Percentiles rank a stretch among this genome's conserved stretches.
Evolutionary conservation across 2,888 invertebrate species (phyloP).

Genomic region (Platypus cylindrus): DNA sequence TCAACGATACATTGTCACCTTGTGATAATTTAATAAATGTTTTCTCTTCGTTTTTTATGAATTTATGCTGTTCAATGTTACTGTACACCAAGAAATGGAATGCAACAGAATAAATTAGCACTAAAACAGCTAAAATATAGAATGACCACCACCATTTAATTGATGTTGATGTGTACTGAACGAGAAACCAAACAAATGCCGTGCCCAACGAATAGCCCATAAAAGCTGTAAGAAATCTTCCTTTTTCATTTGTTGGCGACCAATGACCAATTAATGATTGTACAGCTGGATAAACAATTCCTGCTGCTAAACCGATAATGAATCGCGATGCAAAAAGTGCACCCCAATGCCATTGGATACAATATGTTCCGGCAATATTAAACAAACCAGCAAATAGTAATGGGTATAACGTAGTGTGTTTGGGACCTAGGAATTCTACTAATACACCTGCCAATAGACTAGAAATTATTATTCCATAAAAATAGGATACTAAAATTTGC

Average conservation of each 20-base stretch:
- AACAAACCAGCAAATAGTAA: slow-evolving; percentile 6
- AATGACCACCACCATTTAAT: slow-evolving; percentile 10
- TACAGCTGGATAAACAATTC: slow-evolving; percentile 8
- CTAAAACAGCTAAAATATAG: slow-evolving; percentile 8
- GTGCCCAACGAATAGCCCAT: slow-evolving; percentile 8
- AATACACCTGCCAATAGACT: slow-evolving; percentile 9
- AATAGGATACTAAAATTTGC: slow-evolving; percentile 9
- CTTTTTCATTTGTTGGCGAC: slow-evolving; percentile 11
- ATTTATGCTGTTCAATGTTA: slow-evolving; percentile 8
- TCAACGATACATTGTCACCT: slow-evolving; percentile 5
- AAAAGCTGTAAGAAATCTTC: slow-evolving; percentile 10
- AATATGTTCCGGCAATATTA: slow-evolving; percentile 5
- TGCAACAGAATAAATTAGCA: slow-evolving; percentile 4
- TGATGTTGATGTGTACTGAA: slow-evolving; percentile 3
- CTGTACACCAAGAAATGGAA: slow-evolving; percentile 8
- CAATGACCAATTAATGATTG: slow-evolving; percentile 8
- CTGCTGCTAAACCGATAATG: slow-evolving; percentile 7
- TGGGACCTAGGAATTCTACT: slow-evolving; percentile 9
- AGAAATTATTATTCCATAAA: slow-evolving; percentile 8
- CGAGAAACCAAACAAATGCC: slow-evolving; percentile 6
- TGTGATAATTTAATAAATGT: slow-evolving; percentile 7
- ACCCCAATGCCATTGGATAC: slow-evolving; percentile 8
- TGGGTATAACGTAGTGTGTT: slow-evolving; percentile 7
- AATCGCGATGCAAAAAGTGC: slow-evolving; percentile 8
- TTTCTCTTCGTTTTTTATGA: slow-evolving; percentile 7